Evolutionary conservation across 1,140 invertebrate genomes (phyloP), one percentile per base, ranked within the genome.

Genomic region (Trypoxylus dichotomus): DNA sequence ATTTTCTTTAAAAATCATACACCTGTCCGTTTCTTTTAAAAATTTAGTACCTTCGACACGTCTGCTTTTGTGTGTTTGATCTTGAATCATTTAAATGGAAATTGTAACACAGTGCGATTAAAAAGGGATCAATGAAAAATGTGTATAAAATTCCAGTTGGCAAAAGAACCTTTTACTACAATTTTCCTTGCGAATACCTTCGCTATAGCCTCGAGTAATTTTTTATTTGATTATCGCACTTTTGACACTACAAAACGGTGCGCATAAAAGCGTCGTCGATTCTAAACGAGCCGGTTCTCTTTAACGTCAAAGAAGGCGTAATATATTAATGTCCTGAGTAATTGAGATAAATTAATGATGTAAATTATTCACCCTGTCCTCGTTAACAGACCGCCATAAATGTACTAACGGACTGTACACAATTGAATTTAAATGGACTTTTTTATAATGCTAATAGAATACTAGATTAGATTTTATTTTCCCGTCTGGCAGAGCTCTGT

Each of bases 301-400:
- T 68, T 15, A 24, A 68, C 60, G 60, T 29, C 60, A 68, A 25
- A 68, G 60, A 24, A 13, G 10, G 60, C 24, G 3, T 13, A 11
- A 13, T 15, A 24, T 27, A 21, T 24, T 68, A 24, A 68, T 68
- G 60, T 68, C 60, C 7, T 68, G 27, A 29, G 60, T 68, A 68
- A 68, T 68, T 68, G 60, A 68, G 60, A 68, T 68, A 68, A 24
- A 68, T 68, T 68, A 68, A 68, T 24, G 60, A 68, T 68, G 60
- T 68, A 68, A 68, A 68, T 68, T 68, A 68, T 68, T 68, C 19
- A 68, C 60, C 60, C 60, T 29, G 24, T 21, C 24, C 60, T 68
- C 27, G 60, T 68, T 68, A 68, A 24, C 60, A 10, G 27, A 27
- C 24, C 21, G 27, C 3, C 21, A 29, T 24, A 68, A 29, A 68